These are phyloP conservation scores for Cremastobaeus sp. DNA, from an alignment of 2,888 invertebrate species.

Conservation along the genomic window DNA sequence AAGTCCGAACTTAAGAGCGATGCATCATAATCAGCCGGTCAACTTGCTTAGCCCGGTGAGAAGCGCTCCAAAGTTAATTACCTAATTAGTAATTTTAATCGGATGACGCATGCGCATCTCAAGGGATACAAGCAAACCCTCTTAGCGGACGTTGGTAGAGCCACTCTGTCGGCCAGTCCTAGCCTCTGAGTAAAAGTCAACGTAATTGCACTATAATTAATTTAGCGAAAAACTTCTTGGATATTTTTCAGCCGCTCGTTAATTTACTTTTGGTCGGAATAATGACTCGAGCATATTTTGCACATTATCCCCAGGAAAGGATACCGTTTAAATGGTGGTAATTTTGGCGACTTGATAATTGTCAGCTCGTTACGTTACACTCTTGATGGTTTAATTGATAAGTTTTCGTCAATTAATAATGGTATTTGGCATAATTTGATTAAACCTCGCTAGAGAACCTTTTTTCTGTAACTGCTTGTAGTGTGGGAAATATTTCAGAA, in stretches of 20 bases:
- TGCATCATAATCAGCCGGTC: conserved; percentile 78
- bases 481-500: no score
- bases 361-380: conserved; percentile 11
- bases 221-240: conserved; percentile 75
- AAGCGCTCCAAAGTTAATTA: conserved; percentile 77
- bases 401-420: conserved; percentile 20
- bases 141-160: conserved; percentile 72
- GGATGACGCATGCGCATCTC: conserved; percentile 79
- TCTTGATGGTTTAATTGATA: conserved; percentile 23
- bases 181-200: conserved; percentile 67
- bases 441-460: conserved; percentile 1
- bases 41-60: conserved; percentile 69
- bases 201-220: conserved; percentile 77
- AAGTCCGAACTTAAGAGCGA: conserved; percentile 64
- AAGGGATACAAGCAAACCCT: conserved; percentile 78
- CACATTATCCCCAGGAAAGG: conserved; percentile 51
- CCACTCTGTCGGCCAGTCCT: conserved; percentile 62
- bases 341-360: conserved; percentile 35
- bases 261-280: conserved; percentile 59
- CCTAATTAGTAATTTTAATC: conserved; percentile 79
- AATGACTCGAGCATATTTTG: conserved; percentile 56
- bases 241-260: conserved; percentile 64
- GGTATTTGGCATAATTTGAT: neutral
- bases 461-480: no score
- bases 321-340: conserved; percentile 30